A percentile compares a stretch with the other conserved stretches of the same genome.
phyloP scores from a whole-genome alignment of 2,888 invertebrate genomes.

The Lycophotia porphyrea region DNA sequence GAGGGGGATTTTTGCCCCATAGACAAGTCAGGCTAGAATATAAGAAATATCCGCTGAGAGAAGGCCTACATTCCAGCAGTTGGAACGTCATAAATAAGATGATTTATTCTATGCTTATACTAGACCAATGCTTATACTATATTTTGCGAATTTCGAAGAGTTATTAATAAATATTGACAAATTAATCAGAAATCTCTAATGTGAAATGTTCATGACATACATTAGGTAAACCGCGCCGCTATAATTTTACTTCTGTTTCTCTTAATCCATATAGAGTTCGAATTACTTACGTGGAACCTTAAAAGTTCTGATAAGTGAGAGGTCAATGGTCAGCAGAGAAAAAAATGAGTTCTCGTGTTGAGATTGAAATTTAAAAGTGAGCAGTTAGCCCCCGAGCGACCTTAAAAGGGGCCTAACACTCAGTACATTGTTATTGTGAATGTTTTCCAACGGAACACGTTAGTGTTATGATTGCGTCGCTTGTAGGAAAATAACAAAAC shows the following conservation, averaged over 20 bases:
- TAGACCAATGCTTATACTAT: neutral
- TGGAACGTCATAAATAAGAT: neutral
- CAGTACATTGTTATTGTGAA: slow-evolving; percentile 9
- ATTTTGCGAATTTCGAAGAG: neutral
- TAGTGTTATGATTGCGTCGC: slow-evolving; percentile 8
- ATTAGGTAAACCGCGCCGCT: neutral
- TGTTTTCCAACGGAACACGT: neutral
- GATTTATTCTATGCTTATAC: neutral
- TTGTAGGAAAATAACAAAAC: slow-evolving; percentile 3
- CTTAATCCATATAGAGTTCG: neutral
- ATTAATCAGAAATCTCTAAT: neutral
- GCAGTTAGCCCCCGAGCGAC: slow-evolving; percentile 35
- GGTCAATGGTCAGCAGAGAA: slow-evolving; percentile 36
- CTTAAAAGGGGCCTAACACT: neutral
- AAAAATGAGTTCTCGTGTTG: slow-evolving; percentile 17
- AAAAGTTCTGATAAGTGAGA: slow-evolving; percentile 31
- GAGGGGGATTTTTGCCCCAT: neutral
- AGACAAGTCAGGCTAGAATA: neutral
- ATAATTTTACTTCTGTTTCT: neutral
- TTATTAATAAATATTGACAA: neutral
- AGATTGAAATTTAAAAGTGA: slow-evolving; percentile 8
- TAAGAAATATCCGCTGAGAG: neutral
- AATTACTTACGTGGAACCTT: neutral
- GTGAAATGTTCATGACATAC: neutral
- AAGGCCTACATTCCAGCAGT: neutral